Percentiles rank a stretch among this genome's conserved stretches.
Conservation (phyloP, 2,797 vertebrate species). For the Fistularia commersonii region DNA sequence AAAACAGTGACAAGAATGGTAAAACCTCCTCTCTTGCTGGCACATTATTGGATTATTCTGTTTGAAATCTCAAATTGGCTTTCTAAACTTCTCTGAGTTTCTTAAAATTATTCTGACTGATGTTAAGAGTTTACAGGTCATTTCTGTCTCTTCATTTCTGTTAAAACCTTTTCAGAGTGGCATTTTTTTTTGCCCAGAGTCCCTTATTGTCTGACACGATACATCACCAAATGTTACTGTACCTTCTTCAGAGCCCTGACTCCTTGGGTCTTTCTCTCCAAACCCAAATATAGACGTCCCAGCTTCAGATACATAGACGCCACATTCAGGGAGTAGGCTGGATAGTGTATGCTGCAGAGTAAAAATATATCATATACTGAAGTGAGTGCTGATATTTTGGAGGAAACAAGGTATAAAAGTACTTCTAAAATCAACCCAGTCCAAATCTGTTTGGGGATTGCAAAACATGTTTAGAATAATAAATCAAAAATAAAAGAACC, state of each 20-base stretch:
- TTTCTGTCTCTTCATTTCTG: no score
- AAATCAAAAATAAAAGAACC: no score
- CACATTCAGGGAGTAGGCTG: conserved; percentile 92
- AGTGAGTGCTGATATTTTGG: not conserved
- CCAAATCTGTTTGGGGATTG: no score
- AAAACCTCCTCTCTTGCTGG: not conserved
- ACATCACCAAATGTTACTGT: conserved; percentile 5
- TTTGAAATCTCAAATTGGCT: not conserved
- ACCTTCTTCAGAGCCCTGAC: conserved; percentile 90
- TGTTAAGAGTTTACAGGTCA: no score
- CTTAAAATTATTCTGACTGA: not conserved
- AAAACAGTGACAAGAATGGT: not conserved
- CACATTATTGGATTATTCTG: not conserved
- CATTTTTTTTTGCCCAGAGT: not conserved
- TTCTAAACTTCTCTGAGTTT: not conserved
- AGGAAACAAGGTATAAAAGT: not conserved
- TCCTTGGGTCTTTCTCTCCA: conserved; percentile 84
- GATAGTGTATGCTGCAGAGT: conserved; percentile 87
- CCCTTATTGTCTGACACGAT: not conserved
- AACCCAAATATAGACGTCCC: conserved; percentile 87
- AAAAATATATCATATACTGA: conserved; percentile 4
- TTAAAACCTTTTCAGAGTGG: no score
- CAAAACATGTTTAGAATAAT: no score
- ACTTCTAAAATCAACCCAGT: conserved; percentile 5
- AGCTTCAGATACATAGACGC: conserved; percentile 98